phyloP scores from a whole-genome alignment of 2,113 vertebrate species.

The Callopanchax toddi region DNA sequence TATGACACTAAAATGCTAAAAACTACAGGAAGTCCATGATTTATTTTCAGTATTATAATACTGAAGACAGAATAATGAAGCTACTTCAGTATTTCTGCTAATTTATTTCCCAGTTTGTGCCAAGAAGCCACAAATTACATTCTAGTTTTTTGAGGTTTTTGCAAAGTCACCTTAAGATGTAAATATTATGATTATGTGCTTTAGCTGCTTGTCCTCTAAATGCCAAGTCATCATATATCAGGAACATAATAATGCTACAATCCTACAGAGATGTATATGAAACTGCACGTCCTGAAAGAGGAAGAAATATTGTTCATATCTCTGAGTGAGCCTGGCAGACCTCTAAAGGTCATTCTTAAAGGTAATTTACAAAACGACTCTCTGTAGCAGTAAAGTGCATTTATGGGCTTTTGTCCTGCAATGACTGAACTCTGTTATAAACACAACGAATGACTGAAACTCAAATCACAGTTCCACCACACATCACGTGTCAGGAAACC shows the following conservation, averaged over 20 bases:
- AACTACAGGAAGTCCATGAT: neutral
- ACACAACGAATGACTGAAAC: neutral
- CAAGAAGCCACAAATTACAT: neutral
- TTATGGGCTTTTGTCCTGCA: neutral
- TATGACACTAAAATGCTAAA: no score
- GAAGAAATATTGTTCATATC: slow-evolving; percentile 15
- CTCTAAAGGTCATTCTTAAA: neutral
- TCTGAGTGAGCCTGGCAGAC: slow-evolving; percentile 19
- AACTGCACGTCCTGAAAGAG: slow-evolving; percentile 14
- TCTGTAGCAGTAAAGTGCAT: neutral
- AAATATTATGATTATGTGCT: slow-evolving; percentile 6
- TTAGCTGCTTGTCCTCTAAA: neutral
- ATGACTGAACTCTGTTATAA: slow-evolving; percentile 6
- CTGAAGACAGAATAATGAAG: no score
- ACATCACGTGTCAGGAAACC: neutral
- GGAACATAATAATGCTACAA: neutral
- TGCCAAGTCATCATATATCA: slow-evolving; percentile 8
- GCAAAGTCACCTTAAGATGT: neutral
- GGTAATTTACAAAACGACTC: neutral
- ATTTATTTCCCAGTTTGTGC: no score
- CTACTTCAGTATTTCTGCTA: no score
- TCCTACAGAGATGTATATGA: neutral
- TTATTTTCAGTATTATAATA: neutral
- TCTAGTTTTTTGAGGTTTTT: slow-evolving; percentile 2
- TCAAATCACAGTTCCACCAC: no score